Evolutionary conservation across 2,888 invertebrate species (phyloP), one percentile per base, ranked within the genome.

Genomic region (Salticus scenicus): DNA sequence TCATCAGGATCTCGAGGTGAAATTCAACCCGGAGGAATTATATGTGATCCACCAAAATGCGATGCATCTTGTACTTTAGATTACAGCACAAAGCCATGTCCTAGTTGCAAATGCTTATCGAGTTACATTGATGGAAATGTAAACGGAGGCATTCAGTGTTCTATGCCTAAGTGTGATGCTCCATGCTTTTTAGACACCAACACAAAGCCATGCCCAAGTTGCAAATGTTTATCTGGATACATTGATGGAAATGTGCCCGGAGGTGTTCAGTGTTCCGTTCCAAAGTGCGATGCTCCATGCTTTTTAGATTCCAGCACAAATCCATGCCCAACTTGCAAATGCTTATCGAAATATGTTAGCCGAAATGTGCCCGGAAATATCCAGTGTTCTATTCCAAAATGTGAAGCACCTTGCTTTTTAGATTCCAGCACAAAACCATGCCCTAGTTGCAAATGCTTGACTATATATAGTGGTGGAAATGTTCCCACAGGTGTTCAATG

Each of bases 271-370:
- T 79, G 78, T 20, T 79, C 78, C 1, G 71, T 71, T 42, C 78
- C 78, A 2, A 71, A 42, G 42, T 79, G 78, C 42, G 31, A 64
- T 0, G 42, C 37, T 0, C 47, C 47, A 8, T 79, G 78, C n/a
- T 64, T 33, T 20, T 33, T 79, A 2, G 71, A 79, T n/a, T 71
- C 57, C 63, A 64, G 57, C 30, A 47, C 78, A n/a, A 27, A 31
- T 1, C 71, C 78, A 20, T 79, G 78, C 17, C 78, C 78, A 28
- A 63, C 41, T 30, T 79, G 78, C 42, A 71, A 71, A 28, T 79
- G 78, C 24, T n/a, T n/a, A n/a, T 51, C n/a, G 17, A 51, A 14
- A 8, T 8, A n/a, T 4, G n/a, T 51, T 51, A 4, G n/a, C 12
- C 66, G 12, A 0, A 47, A n/a, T 47, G 17, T 2, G 17, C 10